phyloP scores from a whole-genome alignment of 2,888 invertebrate species.

The Acholoe squamosa region DNA sequence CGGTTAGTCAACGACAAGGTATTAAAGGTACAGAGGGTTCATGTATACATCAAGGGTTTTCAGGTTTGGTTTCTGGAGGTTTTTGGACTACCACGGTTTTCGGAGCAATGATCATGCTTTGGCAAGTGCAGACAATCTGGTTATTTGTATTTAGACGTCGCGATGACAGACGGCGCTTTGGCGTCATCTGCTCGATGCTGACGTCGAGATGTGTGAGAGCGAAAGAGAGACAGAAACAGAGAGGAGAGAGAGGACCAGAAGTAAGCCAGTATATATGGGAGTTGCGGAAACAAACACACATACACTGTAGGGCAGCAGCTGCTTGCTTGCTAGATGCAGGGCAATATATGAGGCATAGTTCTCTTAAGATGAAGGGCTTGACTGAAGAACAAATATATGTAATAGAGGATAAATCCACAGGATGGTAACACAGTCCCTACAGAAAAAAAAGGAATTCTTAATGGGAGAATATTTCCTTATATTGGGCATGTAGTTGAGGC shows the following conservation, averaged over 20 bases:
- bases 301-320: neutral
- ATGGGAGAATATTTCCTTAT: neutral
- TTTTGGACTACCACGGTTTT: neutral
- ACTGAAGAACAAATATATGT: too few relatives aligned
- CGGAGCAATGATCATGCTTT: conserved; percentile 59
- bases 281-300: conserved; percentile 39
- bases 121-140: conserved; percentile 61
- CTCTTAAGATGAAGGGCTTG: too few relatives aligned
- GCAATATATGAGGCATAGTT: too few relatives aligned
- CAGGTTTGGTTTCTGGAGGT: conserved; percentile 15
- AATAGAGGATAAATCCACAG: too few relatives aligned
- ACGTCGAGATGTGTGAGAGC: conserved; percentile 39
- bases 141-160: conserved; percentile 53
- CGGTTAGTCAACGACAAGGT: conserved; percentile 9
- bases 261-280: conserved; percentile 31
- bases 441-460: too few relatives aligned
- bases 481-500: neutral
- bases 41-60: conserved; percentile 18
- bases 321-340: neutral
- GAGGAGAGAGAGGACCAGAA: conserved; percentile 42
- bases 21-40: neutral
- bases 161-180: conserved; percentile 25
- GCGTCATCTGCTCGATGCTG: conserved; percentile 25
- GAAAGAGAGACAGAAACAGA: too few relatives aligned
- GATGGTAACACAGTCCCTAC: too few relatives aligned